Base-by-base conservation (phyloP, 1,140 invertebrate species). In the Globodera rostochiensis region DNA sequence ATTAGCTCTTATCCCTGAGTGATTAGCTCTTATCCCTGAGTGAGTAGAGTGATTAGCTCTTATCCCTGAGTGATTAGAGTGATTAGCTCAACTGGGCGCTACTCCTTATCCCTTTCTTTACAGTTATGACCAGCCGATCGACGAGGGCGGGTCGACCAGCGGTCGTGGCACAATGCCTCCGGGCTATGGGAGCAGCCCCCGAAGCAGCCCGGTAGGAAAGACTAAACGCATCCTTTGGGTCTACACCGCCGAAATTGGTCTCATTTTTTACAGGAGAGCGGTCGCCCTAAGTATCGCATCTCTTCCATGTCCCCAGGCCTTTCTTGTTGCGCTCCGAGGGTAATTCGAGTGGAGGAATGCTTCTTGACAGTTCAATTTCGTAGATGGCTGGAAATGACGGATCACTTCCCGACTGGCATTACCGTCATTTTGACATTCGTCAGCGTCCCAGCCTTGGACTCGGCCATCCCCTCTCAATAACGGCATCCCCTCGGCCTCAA, bases 111-210 rank as follows among this genome's bases (percentile, higher is more conserved):
- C 13, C 4, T 67, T 45, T 19, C 8, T 47, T 25, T 69, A 21
- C 47, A 78, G 76, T 15, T 78, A 78, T 47, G 36, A 78, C 21
- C 76, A 78, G 49, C 76, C 64, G 21, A 69, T 36, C 13, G 9
- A 82, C 80, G 81, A 81, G 66, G 69, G 79, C 67, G 81, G 81
- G 25, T 82, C 81, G 11, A 82, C 81, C 11, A 82, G 81, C 57
- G 81, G 81, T 67, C 60, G 81, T 36, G 81, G 81, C 57, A 82
- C 81, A 47, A 82, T 82, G 69, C 81, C 81, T 15, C 81, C 81
- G 50, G 74, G 78, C 70, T 82, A 80, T 60, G 73, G 69, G 19
- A 81, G 66, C 50, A 82, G 81, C 82, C 81, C 81, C 66, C 67
- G 79, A 15, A 82, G 81, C 50, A 82, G 81, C 73, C 81, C 81